These are phyloP conservation scores for Sarotherodon lohbergeri DNA, from an alignment of 2,113 vertebrate genomes.

Conservation along the genomic window DNA sequence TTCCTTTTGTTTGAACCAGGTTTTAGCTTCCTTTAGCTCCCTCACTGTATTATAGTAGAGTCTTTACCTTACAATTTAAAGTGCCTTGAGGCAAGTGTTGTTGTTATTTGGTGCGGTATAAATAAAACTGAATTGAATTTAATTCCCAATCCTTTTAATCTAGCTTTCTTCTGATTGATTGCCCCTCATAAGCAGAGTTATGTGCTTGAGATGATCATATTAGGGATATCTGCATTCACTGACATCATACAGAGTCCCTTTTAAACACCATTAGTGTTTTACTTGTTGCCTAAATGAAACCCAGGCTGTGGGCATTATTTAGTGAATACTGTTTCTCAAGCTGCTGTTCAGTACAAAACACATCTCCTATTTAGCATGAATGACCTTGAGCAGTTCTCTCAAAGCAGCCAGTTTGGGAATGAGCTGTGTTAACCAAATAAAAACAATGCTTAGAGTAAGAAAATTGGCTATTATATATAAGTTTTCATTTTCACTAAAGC, in stretches of 20 bases:
- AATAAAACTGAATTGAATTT: accelerated
- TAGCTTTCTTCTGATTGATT: background rate
- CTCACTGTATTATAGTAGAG: background rate
- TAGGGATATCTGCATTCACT: background rate
- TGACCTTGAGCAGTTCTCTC: background rate
- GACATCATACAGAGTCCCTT: background rate
- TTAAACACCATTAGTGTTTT: background rate
- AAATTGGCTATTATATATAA: background rate
- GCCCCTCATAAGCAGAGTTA: background rate
- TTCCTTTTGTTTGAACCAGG: background rate
- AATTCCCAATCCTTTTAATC: background rate
- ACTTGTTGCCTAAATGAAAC: background rate
- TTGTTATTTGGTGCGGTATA: background rate
- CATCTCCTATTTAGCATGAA: background rate
- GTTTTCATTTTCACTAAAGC: background rate
- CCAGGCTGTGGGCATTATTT: background rate
- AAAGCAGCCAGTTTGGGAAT: background rate
- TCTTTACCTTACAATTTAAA: background rate
- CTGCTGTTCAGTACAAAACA: background rate
- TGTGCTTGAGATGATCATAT: background rate
- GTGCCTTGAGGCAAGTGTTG: background rate
- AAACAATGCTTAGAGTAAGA: background rate
- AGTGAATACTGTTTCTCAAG: background rate
- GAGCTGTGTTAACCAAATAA: background rate
- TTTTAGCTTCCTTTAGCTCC: background rate